Conservation (phyloP, 2,113 vertebrate species). For the Centrocercus urophasianus region DNA sequence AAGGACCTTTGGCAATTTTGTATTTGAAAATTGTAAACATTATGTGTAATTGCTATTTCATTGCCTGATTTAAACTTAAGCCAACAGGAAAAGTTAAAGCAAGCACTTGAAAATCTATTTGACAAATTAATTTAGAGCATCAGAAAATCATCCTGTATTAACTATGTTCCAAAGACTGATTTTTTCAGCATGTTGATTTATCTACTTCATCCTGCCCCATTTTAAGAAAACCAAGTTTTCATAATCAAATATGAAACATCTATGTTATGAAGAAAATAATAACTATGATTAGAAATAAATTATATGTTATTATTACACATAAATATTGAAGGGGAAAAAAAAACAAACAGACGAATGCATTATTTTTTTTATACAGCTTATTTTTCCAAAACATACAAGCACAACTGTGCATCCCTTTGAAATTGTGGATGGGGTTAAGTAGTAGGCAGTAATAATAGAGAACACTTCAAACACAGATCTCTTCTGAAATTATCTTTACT, state of each 20-base stretch:
- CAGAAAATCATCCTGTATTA: not conserved
- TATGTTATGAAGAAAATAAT: not conserved
- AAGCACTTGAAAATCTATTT: not conserved
- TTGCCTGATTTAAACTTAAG: not conserved
- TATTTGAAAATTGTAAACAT: not conserved
- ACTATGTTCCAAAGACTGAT: not conserved
- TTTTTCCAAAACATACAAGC: too few relatives aligned
- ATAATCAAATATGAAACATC: not conserved
- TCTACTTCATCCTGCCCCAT: not conserved
- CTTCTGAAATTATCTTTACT: not conserved
- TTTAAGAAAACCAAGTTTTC: not conserved
- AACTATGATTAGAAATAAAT: not conserved
- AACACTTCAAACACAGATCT: not conserved
- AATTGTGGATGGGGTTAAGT: not conserved
- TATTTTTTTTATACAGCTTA: not conserved
- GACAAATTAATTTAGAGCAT: not conserved
- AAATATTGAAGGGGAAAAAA: not conserved
- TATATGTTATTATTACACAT: not conserved
- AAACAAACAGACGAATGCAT: not conserved
- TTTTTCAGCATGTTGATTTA: not conserved
- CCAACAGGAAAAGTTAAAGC: not conserved
- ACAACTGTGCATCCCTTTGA: not conserved
- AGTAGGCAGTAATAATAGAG: not conserved
- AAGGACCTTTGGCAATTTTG: not conserved
- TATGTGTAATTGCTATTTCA: conserved; percentile 9